A percentile compares a stretch with the other conserved stretches of the same genome.
phyloP scores from a whole-genome alignment of 92 coral and sea anemone genomes.

The Epizoanthus stellaris region DNA sequence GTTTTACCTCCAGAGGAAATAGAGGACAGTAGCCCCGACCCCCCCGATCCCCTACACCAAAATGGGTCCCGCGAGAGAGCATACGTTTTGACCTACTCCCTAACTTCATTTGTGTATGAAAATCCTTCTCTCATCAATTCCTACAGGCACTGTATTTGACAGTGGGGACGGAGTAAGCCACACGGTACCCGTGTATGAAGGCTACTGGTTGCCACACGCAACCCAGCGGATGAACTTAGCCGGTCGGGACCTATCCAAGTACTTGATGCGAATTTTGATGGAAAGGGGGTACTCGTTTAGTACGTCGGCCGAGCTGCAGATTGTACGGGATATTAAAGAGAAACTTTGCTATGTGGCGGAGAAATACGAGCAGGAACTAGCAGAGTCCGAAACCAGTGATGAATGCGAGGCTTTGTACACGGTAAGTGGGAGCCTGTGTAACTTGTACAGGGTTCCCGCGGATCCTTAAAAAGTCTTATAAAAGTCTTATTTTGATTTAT shows the following conservation, averaged over 20 bases:
- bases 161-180: slow-evolving; percentile 94
- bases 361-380: slow-evolving; percentile 81
- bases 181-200: slow-evolving; percentile 98
- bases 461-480: too few relatives aligned
- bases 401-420: slow-evolving; percentile 77
- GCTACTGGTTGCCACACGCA: slow-evolving; percentile 98
- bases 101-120: too few relatives aligned
- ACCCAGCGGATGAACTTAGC: slow-evolving; percentile 91
- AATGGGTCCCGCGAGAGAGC: too few relatives aligned
- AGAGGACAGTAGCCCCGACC: not conserved
- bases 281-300: slow-evolving; percentile 92
- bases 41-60: too few relatives aligned
- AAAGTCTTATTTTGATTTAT: too few relatives aligned
- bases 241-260: slow-evolving; percentile 84
- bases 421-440: slow-evolving; percentile 48
- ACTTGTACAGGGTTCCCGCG: too few relatives aligned
- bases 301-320: slow-evolving; percentile 90
- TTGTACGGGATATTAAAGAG: slow-evolving; percentile 92
- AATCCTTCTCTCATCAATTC: not conserved
- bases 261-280: slow-evolving; percentile 77
- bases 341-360: slow-evolving; percentile 90
- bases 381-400: slow-evolving; percentile 81
- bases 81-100: too few relatives aligned
- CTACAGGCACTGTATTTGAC: slow-evolving; percentile 89
- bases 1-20: too few relatives aligned